Evolutionary conservation across 2,113 vertebrate genomes (phyloP).

Genomic region (Phaethornis superciliosus): DNA sequence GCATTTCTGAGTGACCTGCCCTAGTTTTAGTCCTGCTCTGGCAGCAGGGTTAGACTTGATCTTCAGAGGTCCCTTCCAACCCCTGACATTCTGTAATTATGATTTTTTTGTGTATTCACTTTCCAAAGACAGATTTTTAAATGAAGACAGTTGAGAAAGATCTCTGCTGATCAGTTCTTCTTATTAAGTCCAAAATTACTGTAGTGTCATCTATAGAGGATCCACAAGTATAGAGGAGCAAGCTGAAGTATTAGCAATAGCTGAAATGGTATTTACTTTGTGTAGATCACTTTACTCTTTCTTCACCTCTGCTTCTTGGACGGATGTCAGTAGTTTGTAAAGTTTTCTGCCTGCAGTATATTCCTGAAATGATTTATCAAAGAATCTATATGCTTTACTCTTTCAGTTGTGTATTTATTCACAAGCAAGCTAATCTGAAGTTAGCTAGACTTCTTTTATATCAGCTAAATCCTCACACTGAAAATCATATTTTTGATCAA

Average conservation of each 20-base stretch:
- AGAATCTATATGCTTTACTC: constrained; percentile 58
- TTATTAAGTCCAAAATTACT: constrained; percentile 40
- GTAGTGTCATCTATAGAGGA: constrained; percentile 48
- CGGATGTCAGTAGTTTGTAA: constrained; percentile 39
- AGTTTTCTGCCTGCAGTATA: constrained; percentile 64
- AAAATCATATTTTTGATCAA: constrained; percentile 63
- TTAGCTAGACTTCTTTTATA: constrained; percentile 16
- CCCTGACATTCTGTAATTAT: no score
- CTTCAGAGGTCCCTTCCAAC: no score
- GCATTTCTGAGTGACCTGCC: no score
- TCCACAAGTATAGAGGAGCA: constrained; percentile 65
- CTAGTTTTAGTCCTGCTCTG: no score
- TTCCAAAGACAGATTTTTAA: constrained; percentile 10
- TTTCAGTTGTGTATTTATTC: constrained; percentile 65
- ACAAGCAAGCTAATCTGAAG: constrained; percentile 56
- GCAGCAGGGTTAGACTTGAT: no score
- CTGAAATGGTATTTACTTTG: constrained; percentile 40
- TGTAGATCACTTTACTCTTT: constrained; percentile 12
- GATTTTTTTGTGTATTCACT: not conserved
- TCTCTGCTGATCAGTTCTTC: not conserved
- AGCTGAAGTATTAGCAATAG: constrained; percentile 52
- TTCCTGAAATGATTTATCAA: constrained; percentile 70
- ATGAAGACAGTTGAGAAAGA: not conserved
- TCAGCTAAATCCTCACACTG: constrained; percentile 1
- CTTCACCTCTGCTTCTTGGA: not conserved